phyloP scores from a whole-genome alignment of 30 jellyfish, hydroid and myxozoan species.

The Mastigias papua region DNA sequence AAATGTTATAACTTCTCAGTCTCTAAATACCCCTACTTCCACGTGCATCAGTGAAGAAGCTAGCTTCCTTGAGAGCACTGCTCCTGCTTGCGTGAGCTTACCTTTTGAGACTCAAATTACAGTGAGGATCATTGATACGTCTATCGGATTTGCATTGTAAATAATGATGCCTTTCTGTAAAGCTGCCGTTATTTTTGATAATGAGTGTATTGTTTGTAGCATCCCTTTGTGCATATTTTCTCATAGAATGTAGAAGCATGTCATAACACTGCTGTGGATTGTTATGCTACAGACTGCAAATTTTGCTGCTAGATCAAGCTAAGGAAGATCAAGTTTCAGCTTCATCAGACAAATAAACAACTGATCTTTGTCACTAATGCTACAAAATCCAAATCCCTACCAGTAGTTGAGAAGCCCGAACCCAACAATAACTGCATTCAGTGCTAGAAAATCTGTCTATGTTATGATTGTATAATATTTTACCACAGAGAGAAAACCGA shows the following conservation, averaged over 20 bases:
- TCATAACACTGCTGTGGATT: neutral
- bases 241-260: too few species aligned
- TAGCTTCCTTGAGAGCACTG: neutral
- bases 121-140: neutral
- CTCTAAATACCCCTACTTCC: too few species aligned
- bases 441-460: neutral
- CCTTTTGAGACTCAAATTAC: neutral
- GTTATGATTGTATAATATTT: neutral
- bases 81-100: neutral
- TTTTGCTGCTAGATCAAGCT: neutral
- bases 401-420: conserved; percentile 8
- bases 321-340: conserved; percentile 10
- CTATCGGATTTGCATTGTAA: neutral
- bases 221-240: too few species aligned
- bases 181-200: neutral
- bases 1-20: too few species aligned
- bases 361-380: conserved; percentile 5
- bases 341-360: conserved; percentile 13
- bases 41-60: neutral
- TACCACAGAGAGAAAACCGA: neutral
- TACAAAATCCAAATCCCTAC: neutral
- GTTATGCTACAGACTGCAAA: neutral
- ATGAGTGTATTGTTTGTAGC: conserved; percentile 3
- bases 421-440: neutral
- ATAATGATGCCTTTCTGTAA: conserved; percentile 6